A percentile compares a stretch with the other conserved stretches of the same genome.
Conservation (phyloP, 2,797 vertebrate genomes). For the Leptatherina wallacei region DNA sequence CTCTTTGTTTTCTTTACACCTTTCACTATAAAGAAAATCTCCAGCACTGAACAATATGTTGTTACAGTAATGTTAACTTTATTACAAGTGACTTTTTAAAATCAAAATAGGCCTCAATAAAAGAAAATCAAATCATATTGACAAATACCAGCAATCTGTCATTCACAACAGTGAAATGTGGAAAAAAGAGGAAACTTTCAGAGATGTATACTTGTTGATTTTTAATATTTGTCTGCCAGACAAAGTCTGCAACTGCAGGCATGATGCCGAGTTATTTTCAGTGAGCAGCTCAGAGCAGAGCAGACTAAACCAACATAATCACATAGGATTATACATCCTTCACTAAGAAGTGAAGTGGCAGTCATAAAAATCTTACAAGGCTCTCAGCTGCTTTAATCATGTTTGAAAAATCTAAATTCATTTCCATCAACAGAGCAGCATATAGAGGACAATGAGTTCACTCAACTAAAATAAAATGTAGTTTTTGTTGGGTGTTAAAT, state of each 20-base stretch:
- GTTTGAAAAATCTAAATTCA: conserved; percentile 52
- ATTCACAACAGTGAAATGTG: conserved; percentile 8
- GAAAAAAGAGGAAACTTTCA: conserved; percentile 23
- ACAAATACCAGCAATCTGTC: background rate
- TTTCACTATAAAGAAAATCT: background rate
- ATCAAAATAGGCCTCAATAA: background rate
- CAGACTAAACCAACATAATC: conserved; percentile 57
- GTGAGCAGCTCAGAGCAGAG: conserved; percentile 42
- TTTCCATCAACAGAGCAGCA: conserved; percentile 33
- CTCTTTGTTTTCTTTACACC: background rate
- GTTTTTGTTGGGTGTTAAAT: conserved; percentile 29
- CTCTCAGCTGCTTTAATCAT: conserved; percentile 38
- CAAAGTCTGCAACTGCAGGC: conserved; percentile 20
- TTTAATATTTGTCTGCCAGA: conserved; percentile 2
- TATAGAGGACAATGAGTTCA: conserved; percentile 11
- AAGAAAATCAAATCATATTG: background rate
- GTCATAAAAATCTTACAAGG: conserved; percentile 31
- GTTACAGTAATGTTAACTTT: too few relatives aligned
- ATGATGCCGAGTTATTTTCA: conserved; percentile 43
- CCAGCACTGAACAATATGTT: background rate
- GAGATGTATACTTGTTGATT: conserved; percentile 32
- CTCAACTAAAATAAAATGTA: too few relatives aligned
- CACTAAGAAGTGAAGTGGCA: background rate
- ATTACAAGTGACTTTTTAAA: background rate
- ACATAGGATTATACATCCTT: conserved; percentile 44